A percentile compares a stretch with the other conserved stretches of the same genome.
These are phyloP conservation scores for Chrysotoxum bicinctum DNA, from an alignment of 2,888 invertebrate species.

Conservation along the genomic window DNA sequence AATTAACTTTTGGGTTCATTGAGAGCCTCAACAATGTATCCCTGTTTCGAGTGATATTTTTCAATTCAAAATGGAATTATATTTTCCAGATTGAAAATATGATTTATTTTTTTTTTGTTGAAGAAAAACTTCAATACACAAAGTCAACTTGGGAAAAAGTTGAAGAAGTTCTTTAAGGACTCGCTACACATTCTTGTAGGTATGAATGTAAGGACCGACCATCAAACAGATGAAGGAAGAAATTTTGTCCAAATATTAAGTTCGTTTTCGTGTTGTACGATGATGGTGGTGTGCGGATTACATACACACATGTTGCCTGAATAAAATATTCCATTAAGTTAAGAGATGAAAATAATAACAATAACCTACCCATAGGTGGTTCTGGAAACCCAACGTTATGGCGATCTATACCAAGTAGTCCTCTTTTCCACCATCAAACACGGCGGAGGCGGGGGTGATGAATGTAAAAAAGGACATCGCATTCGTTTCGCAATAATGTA, in stretches of 20 bases:
- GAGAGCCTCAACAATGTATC: conserved; percentile 19
- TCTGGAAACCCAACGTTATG: not conserved
- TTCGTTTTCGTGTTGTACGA: conserved; percentile 43
- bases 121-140: not conserved
- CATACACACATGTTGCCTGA: conserved; percentile 20
- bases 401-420: not conserved
- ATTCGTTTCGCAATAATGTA: conserved; percentile 64
- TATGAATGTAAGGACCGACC: not conserved
- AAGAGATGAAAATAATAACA: conserved; percentile 50
- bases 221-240: not conserved
- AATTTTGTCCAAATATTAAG: conserved; percentile 37
- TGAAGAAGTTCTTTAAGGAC: not conserved
- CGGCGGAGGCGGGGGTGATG: conserved; percentile 23
- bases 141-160: conserved; percentile 1
- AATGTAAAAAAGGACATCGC: conserved; percentile 52
- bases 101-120: conserved; percentile 57
- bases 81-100: conserved; percentile 67
- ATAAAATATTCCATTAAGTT: conserved; percentile 57
- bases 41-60: conserved; percentile 48
- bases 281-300: not conserved
- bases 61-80: conserved; percentile 60
- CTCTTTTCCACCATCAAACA: not conserved
- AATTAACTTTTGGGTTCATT: conserved; percentile 22
- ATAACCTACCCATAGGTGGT: conserved; percentile 45
- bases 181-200: not conserved